Conservation (phyloP, 1,140 invertebrate species). For the Drosophila punjabiensis region DNA sequence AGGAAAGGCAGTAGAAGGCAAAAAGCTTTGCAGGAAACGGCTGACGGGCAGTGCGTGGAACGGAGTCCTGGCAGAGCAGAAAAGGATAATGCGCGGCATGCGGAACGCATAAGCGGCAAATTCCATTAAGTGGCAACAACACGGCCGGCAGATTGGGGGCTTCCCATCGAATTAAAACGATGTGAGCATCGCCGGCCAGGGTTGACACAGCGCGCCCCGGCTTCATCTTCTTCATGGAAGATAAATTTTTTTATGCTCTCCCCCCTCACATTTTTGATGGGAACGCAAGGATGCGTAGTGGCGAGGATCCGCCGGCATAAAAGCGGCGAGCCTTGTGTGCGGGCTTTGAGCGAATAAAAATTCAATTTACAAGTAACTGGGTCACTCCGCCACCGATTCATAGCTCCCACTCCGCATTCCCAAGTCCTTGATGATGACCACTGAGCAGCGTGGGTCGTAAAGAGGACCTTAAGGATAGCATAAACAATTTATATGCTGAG, state of each 20-base stretch:
- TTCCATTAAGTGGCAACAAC: slow-evolving; percentile 81
- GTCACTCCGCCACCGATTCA: slow-evolving; percentile 46
- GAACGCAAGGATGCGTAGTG: slow-evolving; percentile 31
- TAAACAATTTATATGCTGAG: slow-evolving; percentile 61
- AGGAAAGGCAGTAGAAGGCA: slow-evolving; percentile 12
- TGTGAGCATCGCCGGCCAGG: slow-evolving; percentile 62
- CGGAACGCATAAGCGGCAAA: slow-evolving; percentile 83
- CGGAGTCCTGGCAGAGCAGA: slow-evolving; percentile 45
- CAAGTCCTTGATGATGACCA: slow-evolving; percentile 26
- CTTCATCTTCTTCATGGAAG: slow-evolving; percentile 70
- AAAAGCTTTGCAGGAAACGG: slow-evolving; percentile 63
- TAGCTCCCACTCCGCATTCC: not conserved
- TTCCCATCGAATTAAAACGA: slow-evolving; percentile 71
- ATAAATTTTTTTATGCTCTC: slow-evolving; percentile 69
- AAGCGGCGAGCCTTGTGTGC: slow-evolving; percentile 7
- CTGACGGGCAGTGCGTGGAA: slow-evolving; percentile 12
- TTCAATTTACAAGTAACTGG: slow-evolving; percentile 80
- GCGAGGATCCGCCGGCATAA: slow-evolving; percentile 10
- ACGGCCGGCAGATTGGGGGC: slow-evolving; percentile 25
- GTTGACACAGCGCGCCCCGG: slow-evolving; percentile 41
- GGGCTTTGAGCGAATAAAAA: slow-evolving; percentile 63
- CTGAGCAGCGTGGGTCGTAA: slow-evolving; percentile 36
- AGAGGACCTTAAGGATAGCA: slow-evolving; percentile 50
- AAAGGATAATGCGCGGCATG: slow-evolving; percentile 82
- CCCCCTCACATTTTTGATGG: slow-evolving; percentile 58